Conservation (phyloP, 2,888 invertebrate genomes). For the Drosophila acutilabella region DNA sequence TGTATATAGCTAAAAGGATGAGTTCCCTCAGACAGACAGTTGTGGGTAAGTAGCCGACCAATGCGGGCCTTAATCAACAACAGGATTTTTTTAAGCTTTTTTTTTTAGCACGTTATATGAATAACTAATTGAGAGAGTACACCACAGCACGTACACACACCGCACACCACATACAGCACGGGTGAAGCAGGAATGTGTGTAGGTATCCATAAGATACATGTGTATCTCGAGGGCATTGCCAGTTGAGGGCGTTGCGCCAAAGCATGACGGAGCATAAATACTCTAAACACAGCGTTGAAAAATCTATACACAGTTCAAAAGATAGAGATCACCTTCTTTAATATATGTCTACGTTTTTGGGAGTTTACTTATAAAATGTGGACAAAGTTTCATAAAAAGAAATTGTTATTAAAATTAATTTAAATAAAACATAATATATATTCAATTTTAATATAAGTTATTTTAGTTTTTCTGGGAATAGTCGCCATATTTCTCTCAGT, state of each 20-base stretch:
- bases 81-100: slow-evolving; percentile 25
- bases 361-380: too few relatives aligned
- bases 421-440: too few relatives aligned
- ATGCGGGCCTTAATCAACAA: slow-evolving; percentile 74
- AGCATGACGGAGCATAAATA: slow-evolving; percentile 74
- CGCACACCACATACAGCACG: neutral
- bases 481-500: neutral
- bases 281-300: slow-evolving; percentile 36
- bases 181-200: slow-evolving; percentile 44
- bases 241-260: slow-evolving; percentile 71
- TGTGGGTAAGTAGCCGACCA: slow-evolving; percentile 59
- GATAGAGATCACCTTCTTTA: neutral
- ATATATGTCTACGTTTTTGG: neutral
- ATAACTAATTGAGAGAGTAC: slow-evolving; percentile 76
- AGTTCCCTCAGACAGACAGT: slow-evolving; percentile 29
- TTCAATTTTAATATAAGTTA: too few relatives aligned
- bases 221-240: slow-evolving; percentile 66
- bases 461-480: too few relatives aligned
- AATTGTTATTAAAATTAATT: too few relatives aligned
- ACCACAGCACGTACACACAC: slow-evolving; percentile 54
- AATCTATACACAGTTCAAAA: slow-evolving; percentile 1
- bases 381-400: too few relatives aligned
- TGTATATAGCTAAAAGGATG: slow-evolving; percentile 43
- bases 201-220: slow-evolving; percentile 62
- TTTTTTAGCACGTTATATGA: slow-evolving; percentile 72